phyloP scores from a whole-genome alignment of 2,113 vertebrate species.

The Copsychus sechellarum region DNA sequence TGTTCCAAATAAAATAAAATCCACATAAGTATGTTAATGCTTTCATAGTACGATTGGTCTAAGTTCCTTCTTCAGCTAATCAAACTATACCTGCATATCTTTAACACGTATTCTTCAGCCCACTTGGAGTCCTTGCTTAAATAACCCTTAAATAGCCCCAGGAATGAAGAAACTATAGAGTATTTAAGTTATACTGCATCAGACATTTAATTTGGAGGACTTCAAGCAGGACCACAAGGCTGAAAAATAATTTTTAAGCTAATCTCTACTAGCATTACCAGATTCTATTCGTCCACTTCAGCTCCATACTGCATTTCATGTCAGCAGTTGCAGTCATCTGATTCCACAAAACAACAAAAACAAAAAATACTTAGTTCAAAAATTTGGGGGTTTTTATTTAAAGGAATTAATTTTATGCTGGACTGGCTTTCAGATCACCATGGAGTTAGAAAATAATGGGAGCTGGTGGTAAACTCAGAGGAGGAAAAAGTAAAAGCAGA shows the following conservation, averaged over 20 bases:
- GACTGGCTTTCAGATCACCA: not conserved
- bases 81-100: not conserved
- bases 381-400: accelerated
- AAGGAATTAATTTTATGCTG: not conserved
- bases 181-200: not conserved
- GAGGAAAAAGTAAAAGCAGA: not conserved
- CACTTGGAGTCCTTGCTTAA: not conserved
- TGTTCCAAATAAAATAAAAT: not conserved
- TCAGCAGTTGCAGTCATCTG: not conserved
- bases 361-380: not conserved
- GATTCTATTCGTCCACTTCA: not conserved
- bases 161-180: not conserved
- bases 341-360: not conserved
- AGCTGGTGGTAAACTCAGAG: not conserved
- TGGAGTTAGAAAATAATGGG: not conserved
- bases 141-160: not conserved
- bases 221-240: not conserved
- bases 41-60: not conserved
- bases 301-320: not conserved
- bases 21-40: not conserved
- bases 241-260: not conserved
- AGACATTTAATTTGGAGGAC: not conserved
- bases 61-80: not conserved
- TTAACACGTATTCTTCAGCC: not conserved
- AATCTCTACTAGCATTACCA: not conserved